Evolutionary conservation across 1,140 invertebrate genomes (phyloP).

Genomic region (Amyelois transitella): DNA sequence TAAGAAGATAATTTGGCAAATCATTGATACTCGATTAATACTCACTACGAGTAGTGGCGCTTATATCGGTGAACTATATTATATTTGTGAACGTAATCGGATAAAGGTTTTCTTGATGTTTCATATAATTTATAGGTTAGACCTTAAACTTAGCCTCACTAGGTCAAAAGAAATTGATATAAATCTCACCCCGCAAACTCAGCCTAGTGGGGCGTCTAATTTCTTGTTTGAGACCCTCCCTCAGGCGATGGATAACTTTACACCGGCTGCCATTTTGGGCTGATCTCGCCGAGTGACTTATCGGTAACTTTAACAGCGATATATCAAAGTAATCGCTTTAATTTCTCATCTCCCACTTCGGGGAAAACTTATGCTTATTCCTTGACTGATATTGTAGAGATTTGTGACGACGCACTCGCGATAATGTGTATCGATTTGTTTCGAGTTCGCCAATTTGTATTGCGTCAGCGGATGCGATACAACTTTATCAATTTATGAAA

Average conservation of each 20-base stretch:
- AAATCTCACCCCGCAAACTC: not conserved
- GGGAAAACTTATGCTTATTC: slow-evolving; percentile 54
- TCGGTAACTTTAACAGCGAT: slow-evolving; percentile 65
- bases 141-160: not conserved
- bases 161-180: slow-evolving; percentile 3
- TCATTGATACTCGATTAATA: too few species aligned
- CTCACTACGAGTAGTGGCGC: too few species aligned
- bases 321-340: slow-evolving; percentile 72
- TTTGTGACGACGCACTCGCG: slow-evolving; percentile 24
- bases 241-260: slow-evolving; percentile 56
- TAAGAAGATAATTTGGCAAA: too few species aligned
- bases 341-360: slow-evolving; percentile 67
- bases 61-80: too few species aligned
- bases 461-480: not conserved
- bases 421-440: slow-evolving; percentile 6
- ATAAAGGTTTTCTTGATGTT: too few species aligned
- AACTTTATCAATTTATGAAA: too few species aligned
- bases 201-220: slow-evolving; percentile 18
- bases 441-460: not conserved
- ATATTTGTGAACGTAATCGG: too few species aligned
- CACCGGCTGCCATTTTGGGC: slow-evolving; percentile 59
- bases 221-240: slow-evolving; percentile 22
- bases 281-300: slow-evolving; percentile 64
- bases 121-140: too few species aligned
- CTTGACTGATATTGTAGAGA: slow-evolving; percentile 49